Evolutionary conservation across 2,113 vertebrate genomes (phyloP).

Genomic region (Thalassarche chlororhynchos): DNA sequence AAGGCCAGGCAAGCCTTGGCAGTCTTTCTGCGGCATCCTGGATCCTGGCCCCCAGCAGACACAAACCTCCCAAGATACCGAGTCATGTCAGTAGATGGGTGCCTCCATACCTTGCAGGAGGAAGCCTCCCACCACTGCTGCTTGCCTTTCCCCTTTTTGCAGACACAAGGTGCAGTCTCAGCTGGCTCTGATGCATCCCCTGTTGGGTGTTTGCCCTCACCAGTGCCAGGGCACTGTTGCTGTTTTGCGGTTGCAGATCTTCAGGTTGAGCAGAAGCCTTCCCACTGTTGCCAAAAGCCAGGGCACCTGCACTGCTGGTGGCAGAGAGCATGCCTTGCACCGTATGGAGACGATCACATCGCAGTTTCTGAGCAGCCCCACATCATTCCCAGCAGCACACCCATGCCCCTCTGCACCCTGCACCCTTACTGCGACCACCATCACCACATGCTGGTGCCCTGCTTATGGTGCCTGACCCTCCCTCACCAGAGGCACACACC

Average conservation of each 20-base stretch:
- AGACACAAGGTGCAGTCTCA: not conserved
- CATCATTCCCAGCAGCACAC: not conserved
- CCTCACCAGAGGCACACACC: not conserved
- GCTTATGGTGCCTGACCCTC: not conserved
- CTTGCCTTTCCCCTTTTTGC: not conserved
- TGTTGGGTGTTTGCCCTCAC: not conserved
- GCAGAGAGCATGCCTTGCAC: not conserved
- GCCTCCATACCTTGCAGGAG: not conserved
- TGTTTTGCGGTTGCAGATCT: not conserved
- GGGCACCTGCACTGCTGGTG: not conserved
- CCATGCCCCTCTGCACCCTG: not conserved
- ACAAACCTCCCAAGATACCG: accelerated
- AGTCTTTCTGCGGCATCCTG: not conserved
- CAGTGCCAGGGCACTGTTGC: not conserved
- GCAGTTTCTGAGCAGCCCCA: not conserved
- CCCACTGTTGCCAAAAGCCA: not conserved
- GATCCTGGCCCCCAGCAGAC: not conserved
- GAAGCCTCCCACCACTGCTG: not conserved
- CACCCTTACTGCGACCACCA: not conserved
- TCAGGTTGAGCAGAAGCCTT: not conserved
- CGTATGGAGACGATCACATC: not conserved
- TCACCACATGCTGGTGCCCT: not conserved
- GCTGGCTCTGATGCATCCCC: not conserved
- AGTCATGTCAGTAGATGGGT: not conserved
- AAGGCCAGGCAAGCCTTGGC: not conserved